Percentiles rank a stretch among this genome's conserved stretches.
phyloP scores from a whole-genome alignment of 1,140 invertebrate genomes.

The Leptinotarsa texana region DNA sequence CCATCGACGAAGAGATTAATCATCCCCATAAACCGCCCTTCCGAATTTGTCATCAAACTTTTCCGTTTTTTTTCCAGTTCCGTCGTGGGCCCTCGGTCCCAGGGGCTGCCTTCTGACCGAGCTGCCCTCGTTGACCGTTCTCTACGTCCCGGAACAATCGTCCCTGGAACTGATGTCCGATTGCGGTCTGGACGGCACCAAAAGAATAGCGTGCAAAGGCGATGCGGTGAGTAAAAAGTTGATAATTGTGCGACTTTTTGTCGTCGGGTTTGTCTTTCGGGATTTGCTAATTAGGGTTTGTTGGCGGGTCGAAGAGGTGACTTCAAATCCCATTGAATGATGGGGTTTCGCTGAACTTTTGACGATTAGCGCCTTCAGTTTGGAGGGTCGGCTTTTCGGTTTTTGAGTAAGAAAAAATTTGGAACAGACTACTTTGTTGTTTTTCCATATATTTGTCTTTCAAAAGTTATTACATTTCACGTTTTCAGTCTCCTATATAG shows the following conservation, averaged over 20 bases:
- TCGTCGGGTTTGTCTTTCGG: not conserved
- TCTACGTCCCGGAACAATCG: conserved; percentile 75
- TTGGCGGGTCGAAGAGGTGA: no score
- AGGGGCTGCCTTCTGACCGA: conserved; percentile 68
- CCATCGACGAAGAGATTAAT: not conserved
- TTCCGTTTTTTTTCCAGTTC: conserved; percentile 59
- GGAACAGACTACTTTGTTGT: no score
- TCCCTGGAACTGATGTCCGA: conserved; percentile 86
- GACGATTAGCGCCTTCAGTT: no score
- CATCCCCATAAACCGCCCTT: not conserved
- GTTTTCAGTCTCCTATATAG: no score
- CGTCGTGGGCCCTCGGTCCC: conserved; percentile 67
- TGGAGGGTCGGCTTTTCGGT: no score
- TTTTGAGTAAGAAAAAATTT: no score
- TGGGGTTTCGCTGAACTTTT: no score
- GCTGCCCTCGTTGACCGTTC: conserved; percentile 69
- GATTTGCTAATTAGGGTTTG: not conserved
- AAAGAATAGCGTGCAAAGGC: conserved; percentile 69
- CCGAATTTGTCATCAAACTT: conserved; percentile 1
- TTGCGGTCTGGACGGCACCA: conserved; percentile 83
- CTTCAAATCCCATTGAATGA: no score
- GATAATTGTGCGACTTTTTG: not conserved
- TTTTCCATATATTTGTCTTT: no score
- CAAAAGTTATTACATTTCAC: no score
- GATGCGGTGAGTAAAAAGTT: conserved; percentile 62